A percentile compares a stretch with the other conserved stretches of the same genome.
Conservation (phyloP, 2,113 vertebrate species). For the Pyrgilauda ruficollis region DNA sequence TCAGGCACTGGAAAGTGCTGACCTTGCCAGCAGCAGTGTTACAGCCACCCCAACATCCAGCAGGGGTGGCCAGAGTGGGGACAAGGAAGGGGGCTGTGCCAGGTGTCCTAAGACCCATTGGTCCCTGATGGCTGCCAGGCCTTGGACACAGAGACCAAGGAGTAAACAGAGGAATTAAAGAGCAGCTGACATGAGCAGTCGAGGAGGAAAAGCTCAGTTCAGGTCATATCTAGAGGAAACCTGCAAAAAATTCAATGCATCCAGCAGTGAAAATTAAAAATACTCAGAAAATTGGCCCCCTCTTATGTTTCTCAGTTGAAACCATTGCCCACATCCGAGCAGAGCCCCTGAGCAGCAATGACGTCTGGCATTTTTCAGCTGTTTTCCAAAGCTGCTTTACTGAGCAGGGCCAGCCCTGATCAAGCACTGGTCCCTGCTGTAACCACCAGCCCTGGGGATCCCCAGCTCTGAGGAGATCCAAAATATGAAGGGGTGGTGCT, state of each 20-base stretch:
- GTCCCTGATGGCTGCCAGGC: neutral
- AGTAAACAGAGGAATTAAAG: neutral
- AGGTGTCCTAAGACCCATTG: fast-evolving
- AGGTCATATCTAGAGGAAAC: neutral
- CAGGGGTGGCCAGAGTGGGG: neutral
- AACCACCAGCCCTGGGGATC: fast-evolving
- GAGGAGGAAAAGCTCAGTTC: neutral
- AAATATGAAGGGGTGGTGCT: neutral
- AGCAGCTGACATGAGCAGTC: neutral
- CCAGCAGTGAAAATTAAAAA: neutral
- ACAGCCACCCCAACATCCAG: neutral
- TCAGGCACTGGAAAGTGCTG: neutral
- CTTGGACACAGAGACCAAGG: neutral
- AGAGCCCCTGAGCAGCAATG: neutral
- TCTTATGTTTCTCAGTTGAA: neutral
- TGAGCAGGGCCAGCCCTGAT: neutral
- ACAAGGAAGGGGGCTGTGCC: neutral
- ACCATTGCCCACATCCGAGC: neutral
- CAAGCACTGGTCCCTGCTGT: neutral
- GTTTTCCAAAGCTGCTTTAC: constrained; percentile 37
- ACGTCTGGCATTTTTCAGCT: neutral
- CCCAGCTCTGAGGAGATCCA: fast-evolving
- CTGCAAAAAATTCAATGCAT: neutral
- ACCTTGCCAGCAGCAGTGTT: neutral
- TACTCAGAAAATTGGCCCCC: neutral